Base-by-base conservation (phyloP, 1,140 invertebrate genomes). In the Homalodisca vitripennis region DNA sequence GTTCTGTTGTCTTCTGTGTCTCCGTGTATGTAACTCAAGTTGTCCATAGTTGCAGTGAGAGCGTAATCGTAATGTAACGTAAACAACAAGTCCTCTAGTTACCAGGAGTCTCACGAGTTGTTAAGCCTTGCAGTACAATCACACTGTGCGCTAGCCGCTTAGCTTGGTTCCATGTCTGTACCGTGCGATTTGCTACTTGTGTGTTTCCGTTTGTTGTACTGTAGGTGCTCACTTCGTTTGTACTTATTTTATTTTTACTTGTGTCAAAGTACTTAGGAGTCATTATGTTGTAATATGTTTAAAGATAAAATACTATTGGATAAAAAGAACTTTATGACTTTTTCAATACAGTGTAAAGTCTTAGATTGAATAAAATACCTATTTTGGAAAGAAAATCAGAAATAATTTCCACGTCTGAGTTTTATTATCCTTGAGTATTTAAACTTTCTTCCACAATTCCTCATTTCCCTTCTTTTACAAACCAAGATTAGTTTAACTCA, bases 261-360 rank as follows among this genome's bases (percentile, higher is more conserved):
- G 63, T 66, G 63, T 66, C 32, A 66, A 66, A 66, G 32, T 66
- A 66, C 63, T 66, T 66, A 66, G 34, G 22, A 66, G 63, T 47
- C 27, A 47, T 66, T 66, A 31, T 66, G 41, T 66, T 41, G 32
- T 47, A 31, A 66, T 63, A n/a, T 60, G 62, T 32, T 47, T 47
- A 66, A 66, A 47, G 63, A 66, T 46, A 31, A 66, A 66, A 32
- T 66, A 66, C 31, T 63, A 31, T 32, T 26, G 27, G 20, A 66
- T 66, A 66, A 66, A 66, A 46, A 27, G 27, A 64, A 66, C 29
- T 63, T 63, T 63, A 63, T 63, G 60, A 63, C 60, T 66, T 66
- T 66, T 66, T 66, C 63, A 47, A 64, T 46, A 66, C 63, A 66
- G 20, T 66, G 63, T 66, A 66, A 66, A 66, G 63, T 66, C 63